These are phyloP conservation scores for Ovis aries DNA, from an alignment of 2,113 vertebrate species.

Conservation along the genomic window ARS-UI_Ramb_v3.0 NC_056057.1:11440001-11440500, in stretches of 20 bases:
- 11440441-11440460: neutral
- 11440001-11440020: conserved; percentile 97
- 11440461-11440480: neutral
- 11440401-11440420: neutral
- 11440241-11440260: neutral
- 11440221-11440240: conserved; percentile 75
- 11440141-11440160: neutral
- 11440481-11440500: neutral
- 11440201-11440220: conserved; percentile 44
- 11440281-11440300: neutral
- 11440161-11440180: neutral
- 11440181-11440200: conserved; percentile 30
- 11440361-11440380: neutral
- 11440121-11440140: conserved; percentile 32
- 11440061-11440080: conserved; percentile 97
- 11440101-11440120: conserved; percentile 83
- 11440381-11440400: neutral
- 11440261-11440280: neutral
- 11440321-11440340: neutral
- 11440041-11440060: conserved; percentile 99
- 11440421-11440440: neutral
- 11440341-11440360: neutral
- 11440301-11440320: neutral
- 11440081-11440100: conserved; percentile 87
- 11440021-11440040: conserved; percentile 98